These are phyloP conservation scores for Cyclopterus lumpus DNA, from an alignment of 2,797 vertebrate genomes.

Conservation along the genomic window DNA sequence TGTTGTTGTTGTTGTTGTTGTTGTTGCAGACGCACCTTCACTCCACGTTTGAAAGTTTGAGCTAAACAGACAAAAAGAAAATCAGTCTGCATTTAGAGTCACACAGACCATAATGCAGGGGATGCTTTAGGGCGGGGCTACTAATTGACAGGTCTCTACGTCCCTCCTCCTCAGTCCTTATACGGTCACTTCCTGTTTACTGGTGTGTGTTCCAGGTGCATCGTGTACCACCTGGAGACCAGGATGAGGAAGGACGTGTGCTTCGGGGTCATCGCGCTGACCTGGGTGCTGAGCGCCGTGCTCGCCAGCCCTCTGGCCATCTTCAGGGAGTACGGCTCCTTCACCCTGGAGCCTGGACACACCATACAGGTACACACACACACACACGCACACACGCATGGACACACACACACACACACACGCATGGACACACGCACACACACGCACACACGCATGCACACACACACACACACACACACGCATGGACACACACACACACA, in stretches of 20 bases:
- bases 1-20: too few species aligned
- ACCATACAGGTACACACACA: conserved; percentile 80
- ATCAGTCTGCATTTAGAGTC: too few species aligned
- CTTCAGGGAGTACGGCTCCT: conserved; percentile 91
- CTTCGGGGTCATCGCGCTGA: conserved; percentile 90
- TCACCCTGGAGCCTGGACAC: conserved; percentile 89
- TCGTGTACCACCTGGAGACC: conserved; percentile 93
- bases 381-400: conserved; percentile 14
- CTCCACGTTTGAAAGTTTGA: background rate
- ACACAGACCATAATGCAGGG: too few species aligned
- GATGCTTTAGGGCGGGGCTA: too few species aligned
- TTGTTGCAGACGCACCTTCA: too few species aligned
- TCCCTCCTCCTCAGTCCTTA: too few species aligned
- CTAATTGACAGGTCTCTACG: too few species aligned
- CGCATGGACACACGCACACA: background rate
- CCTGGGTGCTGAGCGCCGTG: conserved; percentile 91
- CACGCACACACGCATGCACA: too few species aligned
- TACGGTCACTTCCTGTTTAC: too few species aligned
- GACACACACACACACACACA: conserved; percentile 8
- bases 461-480: too few species aligned
- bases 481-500: too few species aligned
- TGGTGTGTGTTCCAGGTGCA: conserved; percentile 82
- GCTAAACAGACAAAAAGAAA: too few species aligned
- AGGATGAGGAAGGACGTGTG: conserved; percentile 92
- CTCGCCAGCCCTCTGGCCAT: conserved; percentile 94